Evolutionary conservation across 2,113 vertebrate species (phyloP), one percentile per base, ranked within the genome.

Genomic region (Phylloscopus whistleri): DNA sequence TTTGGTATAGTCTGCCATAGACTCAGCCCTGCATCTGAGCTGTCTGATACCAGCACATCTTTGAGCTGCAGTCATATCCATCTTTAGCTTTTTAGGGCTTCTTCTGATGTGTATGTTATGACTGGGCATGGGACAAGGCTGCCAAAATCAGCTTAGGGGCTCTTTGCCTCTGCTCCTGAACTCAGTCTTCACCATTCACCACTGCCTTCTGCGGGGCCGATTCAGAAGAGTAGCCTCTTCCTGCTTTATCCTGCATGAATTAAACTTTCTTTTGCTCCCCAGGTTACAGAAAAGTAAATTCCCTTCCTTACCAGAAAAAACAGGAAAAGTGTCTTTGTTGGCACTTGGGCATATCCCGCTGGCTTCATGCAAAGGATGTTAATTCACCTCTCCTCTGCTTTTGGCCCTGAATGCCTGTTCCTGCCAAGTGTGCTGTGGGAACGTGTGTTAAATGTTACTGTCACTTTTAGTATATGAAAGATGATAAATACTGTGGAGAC

Each of bases 401-500:
- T 95, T 90, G 90, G 88, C 56, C 92, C 56, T 39, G 60, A 84
- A 80, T 60, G 48, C 41, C 83, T 92, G 60, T 52, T 93, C 73
- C 88, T 96, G 94, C 76, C 73, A 93, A 94, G 72, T 62, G 73
- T 88, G 84, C 88, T 88, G 64, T 94, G 76, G 93, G 80, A 96
- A 92, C 0, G n/a, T 64, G 87, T 95, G 96, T 88, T 95, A 95
- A 94, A 96, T 92, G 86, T 94, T 96, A 68, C 86, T 84, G 94
- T 94, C 96, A 90, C 93, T 90, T 95, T 90, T 49, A 93, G 90
- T 93, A 84, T 63, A 95, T 2, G 79, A 94, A 86, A 92, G 76
- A 96, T 94, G 96, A 95, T 96, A 94, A 95, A 95, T 93, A 78
- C 72, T 93, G 93, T 59, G 73, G 96, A 94, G 93, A 95, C 86